Evolutionary conservation across 2,888 invertebrate genomes (phyloP), one percentile per base, ranked within the genome.

Genomic region (Hipparchia semele): DNA sequence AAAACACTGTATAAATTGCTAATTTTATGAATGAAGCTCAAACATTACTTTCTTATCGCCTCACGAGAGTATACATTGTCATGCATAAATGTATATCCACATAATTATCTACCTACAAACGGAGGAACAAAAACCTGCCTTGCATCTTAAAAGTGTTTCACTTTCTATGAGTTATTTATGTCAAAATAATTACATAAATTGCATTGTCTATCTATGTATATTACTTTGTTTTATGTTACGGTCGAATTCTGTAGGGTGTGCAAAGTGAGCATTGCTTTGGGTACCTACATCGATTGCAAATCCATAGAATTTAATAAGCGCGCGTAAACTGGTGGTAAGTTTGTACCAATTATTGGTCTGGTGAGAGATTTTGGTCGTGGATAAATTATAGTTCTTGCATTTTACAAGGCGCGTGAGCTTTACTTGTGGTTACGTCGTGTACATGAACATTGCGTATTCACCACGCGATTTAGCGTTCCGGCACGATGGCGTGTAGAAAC

Each of bases 81-180:
- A 79, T 77, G 76, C 78, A 70, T 73, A 23, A 59, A 46, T 46
- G 46, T 33, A n/a, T n/a, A 23, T 23, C 23, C 71, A 70, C 74
- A 73, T 70, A 71, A 65, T 59, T 69, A 71, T 58, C 65, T 61
- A 45, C 56, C 13, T 62, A 56, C 45, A 67, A 66, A 39, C 51
- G 53, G 33, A 65, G 33, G 8, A 66, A 39, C 45, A 45, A 12
- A 45, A 56, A 76, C 73, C 68, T 73, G 73, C 8, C 71, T 74
- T 74, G 76, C 73, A 75, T 77, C 72, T 74, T 68, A 73, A 79
- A 68, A 75, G 71, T 70, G 73, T 77, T 79, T 78, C 77, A 78
- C 77, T 79, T 78, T 75, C 73, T 61, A 75, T 75, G 69, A 72
- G 73, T 75, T 59, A 59, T 59, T 39, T 58, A 8, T 23, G 58